A percentile compares a stretch with the other conserved stretches of the same genome.
These are phyloP conservation scores for Chaetodon auriga DNA, from an alignment of 2,113 vertebrate species.

Conservation along the genomic window DNA sequence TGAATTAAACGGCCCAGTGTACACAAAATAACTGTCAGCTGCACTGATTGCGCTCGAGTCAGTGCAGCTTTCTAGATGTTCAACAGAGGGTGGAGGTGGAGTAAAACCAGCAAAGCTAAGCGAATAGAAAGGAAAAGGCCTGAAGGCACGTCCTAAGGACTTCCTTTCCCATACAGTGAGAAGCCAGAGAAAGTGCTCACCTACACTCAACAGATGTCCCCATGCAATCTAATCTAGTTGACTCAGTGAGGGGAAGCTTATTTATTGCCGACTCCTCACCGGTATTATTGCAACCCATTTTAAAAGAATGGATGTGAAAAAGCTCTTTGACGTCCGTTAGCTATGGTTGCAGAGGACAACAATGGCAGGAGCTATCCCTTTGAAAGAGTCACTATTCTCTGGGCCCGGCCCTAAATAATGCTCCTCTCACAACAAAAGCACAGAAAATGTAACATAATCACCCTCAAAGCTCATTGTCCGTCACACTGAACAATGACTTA, in stretches of 20 bases:
- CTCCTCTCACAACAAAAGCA: conserved; percentile 83
- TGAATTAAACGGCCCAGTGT: conserved; percentile 56
- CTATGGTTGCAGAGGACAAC: conserved; percentile 78
- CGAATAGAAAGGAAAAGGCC: conserved; percentile 62
- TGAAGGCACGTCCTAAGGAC: conserved; percentile 63
- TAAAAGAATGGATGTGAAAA: conserved; percentile 77
- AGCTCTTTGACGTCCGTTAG: conserved; percentile 81
- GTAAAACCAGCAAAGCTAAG: conserved; percentile 37
- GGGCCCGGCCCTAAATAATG: conserved; percentile 80
- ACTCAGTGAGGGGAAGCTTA: conserved; percentile 67
- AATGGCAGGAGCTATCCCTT: conserved; percentile 79
- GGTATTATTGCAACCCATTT: conserved; percentile 74
- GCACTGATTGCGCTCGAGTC: conserved; percentile 44
- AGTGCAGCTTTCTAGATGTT: conserved; percentile 45
- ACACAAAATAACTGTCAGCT: conserved; percentile 56
- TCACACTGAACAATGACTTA: conserved; percentile 67
- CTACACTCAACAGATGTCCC: conserved; percentile 80
- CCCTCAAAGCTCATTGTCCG: conserved; percentile 81
- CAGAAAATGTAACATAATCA: conserved; percentile 84
- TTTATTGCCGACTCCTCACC: conserved; percentile 77
- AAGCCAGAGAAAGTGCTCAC: conserved; percentile 62
- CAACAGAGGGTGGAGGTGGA: conserved; percentile 69
- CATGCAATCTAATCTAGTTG: conserved; percentile 76
- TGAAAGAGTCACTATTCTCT: conserved; percentile 86
- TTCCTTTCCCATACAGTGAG: conserved; percentile 74